These are phyloP conservation scores for Gadus macrocephalus DNA, from an alignment of 2,113 vertebrate species.

Conservation along the genomic window DNA sequence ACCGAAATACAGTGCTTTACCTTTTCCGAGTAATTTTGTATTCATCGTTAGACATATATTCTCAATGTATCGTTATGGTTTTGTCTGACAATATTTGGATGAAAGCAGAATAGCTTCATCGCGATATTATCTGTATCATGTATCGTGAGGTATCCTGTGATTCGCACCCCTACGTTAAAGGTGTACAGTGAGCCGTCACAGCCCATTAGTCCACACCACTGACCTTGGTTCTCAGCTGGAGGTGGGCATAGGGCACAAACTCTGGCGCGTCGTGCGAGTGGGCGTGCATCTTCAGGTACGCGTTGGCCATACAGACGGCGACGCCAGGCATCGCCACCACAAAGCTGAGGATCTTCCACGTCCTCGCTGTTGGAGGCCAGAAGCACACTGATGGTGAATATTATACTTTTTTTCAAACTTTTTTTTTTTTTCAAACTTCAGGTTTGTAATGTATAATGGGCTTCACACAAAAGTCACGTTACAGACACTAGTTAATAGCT, in stretches of 20 bases:
- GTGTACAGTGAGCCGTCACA: background rate
- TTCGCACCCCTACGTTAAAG: too few species aligned
- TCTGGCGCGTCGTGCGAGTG: constrained; percentile 56
- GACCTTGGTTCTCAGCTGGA: constrained; percentile 81
- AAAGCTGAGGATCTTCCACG: constrained; percentile 77
- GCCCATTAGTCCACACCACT: background rate
- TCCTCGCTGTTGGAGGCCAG: constrained; percentile 59
- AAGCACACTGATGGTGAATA: background rate
- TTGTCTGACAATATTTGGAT: too few species aligned
- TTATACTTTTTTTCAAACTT: background rate
- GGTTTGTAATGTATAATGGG: too few species aligned
- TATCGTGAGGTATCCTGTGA: background rate
- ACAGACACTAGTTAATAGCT: too few species aligned
- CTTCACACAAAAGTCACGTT: too few species aligned
- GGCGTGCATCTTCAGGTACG: constrained; percentile 62
- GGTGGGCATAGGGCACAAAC: constrained; percentile 66
- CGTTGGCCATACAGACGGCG: constrained; percentile 68
- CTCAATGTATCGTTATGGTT: too few species aligned
- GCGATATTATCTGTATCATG: background rate
- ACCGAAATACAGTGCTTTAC: too few species aligned
- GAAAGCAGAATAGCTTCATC: too few species aligned
- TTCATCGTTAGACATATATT: too few species aligned
- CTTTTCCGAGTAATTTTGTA: too few species aligned
- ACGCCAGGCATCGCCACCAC: constrained; percentile 71
- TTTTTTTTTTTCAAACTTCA: too few species aligned